Evolutionary conservation across 1,140 invertebrate genomes (phyloP).

Genomic region (Heliconius melpomene): DNA sequence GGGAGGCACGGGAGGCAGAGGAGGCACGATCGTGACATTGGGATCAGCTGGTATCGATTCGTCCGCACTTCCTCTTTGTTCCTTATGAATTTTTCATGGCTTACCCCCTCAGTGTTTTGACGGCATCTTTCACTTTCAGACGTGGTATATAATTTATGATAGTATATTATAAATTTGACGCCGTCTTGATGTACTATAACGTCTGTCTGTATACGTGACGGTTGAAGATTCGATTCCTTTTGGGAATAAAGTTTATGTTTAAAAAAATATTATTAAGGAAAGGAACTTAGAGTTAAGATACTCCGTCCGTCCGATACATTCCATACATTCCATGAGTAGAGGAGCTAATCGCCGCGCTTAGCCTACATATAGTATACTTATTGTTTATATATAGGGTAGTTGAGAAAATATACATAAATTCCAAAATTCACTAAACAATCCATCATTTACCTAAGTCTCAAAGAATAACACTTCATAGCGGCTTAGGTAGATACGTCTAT

Average conservation of each 20-base stretch:
- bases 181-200: not conserved
- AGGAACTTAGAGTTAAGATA: too few relatives aligned
- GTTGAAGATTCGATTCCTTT: not conserved
- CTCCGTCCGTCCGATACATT: too few relatives aligned
- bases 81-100: constrained; percentile 76
- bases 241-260: too few relatives aligned
- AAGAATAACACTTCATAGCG: constrained; percentile 35
- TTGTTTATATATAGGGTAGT: not conserved
- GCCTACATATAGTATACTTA: too few relatives aligned
- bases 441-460: not conserved
- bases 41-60: constrained; percentile 78
- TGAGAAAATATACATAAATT: not conserved
- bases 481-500: constrained; percentile 11
- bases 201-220: not conserved
- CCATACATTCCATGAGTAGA: too few relatives aligned
- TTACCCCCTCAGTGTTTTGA: constrained; percentile 47
- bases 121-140: constrained; percentile 35
- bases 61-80: constrained; percentile 67
- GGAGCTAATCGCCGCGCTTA: too few relatives aligned
- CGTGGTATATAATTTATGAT: not conserved
- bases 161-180: not conserved
- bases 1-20: not conserved
- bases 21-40: constrained; percentile 68
- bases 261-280: too few relatives aligned
- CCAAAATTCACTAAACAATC: not conserved